These are phyloP conservation scores for Callimorpha dominula DNA, from an alignment of 2,888 invertebrate genomes.

Conservation along the genomic window DNA sequence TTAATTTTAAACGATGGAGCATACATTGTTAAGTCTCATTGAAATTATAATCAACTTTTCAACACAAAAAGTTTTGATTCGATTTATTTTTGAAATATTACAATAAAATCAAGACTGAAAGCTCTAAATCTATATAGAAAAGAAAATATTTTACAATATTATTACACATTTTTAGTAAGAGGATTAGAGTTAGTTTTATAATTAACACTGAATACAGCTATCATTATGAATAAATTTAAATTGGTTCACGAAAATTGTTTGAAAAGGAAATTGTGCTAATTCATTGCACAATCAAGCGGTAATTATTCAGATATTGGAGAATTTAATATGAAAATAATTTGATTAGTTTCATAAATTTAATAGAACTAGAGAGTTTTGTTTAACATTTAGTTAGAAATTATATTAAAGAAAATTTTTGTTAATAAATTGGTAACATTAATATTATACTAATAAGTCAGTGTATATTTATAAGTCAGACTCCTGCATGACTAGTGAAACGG, in stretches of 20 bases:
- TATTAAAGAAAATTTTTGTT: too few relatives aligned
- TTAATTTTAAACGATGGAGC: not conserved
- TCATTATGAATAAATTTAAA: slow-evolving; percentile 8
- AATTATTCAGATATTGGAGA: slow-evolving; percentile 4
- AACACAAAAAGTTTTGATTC: not conserved
- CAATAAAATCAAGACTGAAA: not conserved
- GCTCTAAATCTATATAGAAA: not conserved
- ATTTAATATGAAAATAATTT: slow-evolving; percentile 10
- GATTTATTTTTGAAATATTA: not conserved
- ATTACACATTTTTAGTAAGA: not conserved
- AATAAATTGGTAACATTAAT: not conserved
- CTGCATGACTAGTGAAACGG: too few relatives aligned
- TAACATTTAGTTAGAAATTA: not conserved
- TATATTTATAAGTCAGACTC: too few relatives aligned
- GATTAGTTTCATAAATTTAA: not conserved
- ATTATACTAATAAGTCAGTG: too few relatives aligned
- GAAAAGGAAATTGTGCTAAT: slow-evolving; percentile 10
- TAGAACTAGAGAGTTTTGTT: not conserved
- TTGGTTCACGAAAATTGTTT: not conserved
- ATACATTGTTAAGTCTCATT: not conserved
- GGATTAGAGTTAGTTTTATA: not conserved
- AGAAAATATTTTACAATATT: not conserved
- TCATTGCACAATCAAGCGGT: slow-evolving; percentile 9
- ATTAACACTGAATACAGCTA: not conserved
- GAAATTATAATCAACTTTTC: not conserved